Conservation (phyloP, 1,140 invertebrate genomes). For the Rhynchophorus ferrugineus region DNA sequence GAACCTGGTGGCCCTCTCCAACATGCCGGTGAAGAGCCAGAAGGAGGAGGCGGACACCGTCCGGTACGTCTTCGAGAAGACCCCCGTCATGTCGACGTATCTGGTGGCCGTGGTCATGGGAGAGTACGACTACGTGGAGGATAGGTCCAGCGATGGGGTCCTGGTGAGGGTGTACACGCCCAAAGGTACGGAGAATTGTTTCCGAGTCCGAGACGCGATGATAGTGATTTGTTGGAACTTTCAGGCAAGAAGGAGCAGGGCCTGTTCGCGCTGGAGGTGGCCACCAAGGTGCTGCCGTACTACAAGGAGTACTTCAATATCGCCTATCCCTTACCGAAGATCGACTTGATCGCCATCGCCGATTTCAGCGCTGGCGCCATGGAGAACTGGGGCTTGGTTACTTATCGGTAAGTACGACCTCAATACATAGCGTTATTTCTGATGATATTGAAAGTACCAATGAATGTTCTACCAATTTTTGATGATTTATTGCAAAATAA, state of each 20-base stretch:
- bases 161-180: slow-evolving; percentile 88
- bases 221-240: neutral
- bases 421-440: too few species aligned
- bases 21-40: slow-evolving; percentile 73
- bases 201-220: too few species aligned
- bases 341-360: slow-evolving; percentile 90
- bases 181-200: slow-evolving; percentile 54
- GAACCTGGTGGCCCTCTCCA: slow-evolving; percentile 78
- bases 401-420: slow-evolving; percentile 46
- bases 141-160: slow-evolving; percentile 70
- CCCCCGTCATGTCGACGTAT: slow-evolving; percentile 95
- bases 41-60: slow-evolving; percentile 40
- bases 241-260: slow-evolving; percentile 74
- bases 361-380: slow-evolving; percentile 90
- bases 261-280: slow-evolving; percentile 80
- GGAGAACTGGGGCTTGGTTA: slow-evolving; percentile 93
- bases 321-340: slow-evolving; percentile 91
- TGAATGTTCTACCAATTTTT: too few species aligned
- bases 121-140: slow-evolving; percentile 90
- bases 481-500: too few species aligned
- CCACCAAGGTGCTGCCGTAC: slow-evolving; percentile 79
- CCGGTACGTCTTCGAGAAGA: slow-evolving; percentile 69
- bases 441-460: neutral
- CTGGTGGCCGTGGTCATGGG: slow-evolving; percentile 88
- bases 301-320: slow-evolving; percentile 94